Conservation (phyloP, 2,113 vertebrate species). For the Greenwoodochromis staneri region DNA sequence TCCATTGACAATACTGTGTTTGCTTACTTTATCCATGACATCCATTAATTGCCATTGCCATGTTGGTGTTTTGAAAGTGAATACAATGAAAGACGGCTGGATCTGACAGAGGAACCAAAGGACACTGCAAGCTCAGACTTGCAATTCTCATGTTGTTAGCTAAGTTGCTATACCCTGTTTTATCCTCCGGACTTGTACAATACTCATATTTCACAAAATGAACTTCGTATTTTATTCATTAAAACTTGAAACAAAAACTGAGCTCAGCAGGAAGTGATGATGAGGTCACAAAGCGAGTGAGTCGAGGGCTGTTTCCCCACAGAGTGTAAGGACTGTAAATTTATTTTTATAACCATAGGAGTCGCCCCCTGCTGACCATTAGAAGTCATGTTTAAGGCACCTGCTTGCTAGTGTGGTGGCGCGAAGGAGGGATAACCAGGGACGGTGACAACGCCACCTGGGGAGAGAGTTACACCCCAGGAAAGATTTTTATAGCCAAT, state of each 20-base stretch:
- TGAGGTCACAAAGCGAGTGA: neutral
- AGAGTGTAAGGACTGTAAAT: neutral
- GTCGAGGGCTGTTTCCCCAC: neutral
- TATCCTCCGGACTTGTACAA: neutral
- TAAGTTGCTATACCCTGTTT: neutral
- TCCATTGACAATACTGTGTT: neutral
- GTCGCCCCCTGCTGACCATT: neutral
- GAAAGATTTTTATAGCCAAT: neutral
- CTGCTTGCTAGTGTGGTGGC: neutral
- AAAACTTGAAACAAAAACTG: neutral
- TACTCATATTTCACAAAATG: neutral
- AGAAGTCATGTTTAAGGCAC: neutral
- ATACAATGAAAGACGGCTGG: neutral
- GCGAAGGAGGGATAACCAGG: neutral
- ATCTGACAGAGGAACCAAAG: neutral
- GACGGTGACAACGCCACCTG: no score
- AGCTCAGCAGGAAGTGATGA: neutral
- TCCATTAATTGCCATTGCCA: neutral
- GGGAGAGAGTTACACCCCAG: no score
- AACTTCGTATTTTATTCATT: neutral
- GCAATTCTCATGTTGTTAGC: neutral
- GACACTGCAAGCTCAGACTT: neutral
- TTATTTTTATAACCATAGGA: neutral
- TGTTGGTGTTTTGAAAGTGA: neutral
- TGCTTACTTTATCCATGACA: neutral